Conservation (phyloP, 2,797 vertebrate species). For the Gadopsis marmoratus region DNA sequence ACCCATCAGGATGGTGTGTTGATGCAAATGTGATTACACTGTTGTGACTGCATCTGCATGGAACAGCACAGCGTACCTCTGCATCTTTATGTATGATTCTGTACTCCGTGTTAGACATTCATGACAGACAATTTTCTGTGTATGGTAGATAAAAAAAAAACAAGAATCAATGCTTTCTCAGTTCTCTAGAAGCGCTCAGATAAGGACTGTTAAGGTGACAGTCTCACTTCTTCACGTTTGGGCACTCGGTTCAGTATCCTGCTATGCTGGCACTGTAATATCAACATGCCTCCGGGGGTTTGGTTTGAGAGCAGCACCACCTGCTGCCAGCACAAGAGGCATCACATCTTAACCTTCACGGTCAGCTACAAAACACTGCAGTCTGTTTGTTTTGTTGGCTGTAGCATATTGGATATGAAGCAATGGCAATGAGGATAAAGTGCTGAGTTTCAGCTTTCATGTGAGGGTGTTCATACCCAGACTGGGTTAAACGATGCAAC, state of each 20-base stretch:
- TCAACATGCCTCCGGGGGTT: constrained; percentile 5
- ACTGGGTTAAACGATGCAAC: background rate
- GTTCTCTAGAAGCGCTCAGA: background rate
- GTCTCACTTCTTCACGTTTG: background rate
- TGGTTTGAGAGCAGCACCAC: constrained; percentile 42
- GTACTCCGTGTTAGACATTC: constrained; percentile 48
- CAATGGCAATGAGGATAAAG: background rate
- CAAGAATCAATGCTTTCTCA: background rate
- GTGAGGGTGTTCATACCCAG: background rate
- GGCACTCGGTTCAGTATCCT: background rate
- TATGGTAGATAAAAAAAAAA: background rate
- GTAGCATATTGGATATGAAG: background rate
- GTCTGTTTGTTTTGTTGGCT: constrained; percentile 4
- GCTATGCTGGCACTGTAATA: background rate
- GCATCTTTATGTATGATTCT: constrained; percentile 35
- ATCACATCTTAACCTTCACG: constrained; percentile 1
- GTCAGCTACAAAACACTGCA: background rate
- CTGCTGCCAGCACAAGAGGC: constrained; percentile 35
- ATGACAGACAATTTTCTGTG: constrained; percentile 8
- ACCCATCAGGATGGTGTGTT: background rate
- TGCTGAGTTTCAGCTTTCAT: constrained; percentile 7
- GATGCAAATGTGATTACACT: constrained; percentile 17
- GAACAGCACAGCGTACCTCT: constrained; percentile 14
- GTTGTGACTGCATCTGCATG: background rate
- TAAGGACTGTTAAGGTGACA: background rate